These are phyloP conservation scores for Pyrgilauda ruficollis DNA, from an alignment of 2,113 vertebrate species.

Conservation along the genomic window DNA sequence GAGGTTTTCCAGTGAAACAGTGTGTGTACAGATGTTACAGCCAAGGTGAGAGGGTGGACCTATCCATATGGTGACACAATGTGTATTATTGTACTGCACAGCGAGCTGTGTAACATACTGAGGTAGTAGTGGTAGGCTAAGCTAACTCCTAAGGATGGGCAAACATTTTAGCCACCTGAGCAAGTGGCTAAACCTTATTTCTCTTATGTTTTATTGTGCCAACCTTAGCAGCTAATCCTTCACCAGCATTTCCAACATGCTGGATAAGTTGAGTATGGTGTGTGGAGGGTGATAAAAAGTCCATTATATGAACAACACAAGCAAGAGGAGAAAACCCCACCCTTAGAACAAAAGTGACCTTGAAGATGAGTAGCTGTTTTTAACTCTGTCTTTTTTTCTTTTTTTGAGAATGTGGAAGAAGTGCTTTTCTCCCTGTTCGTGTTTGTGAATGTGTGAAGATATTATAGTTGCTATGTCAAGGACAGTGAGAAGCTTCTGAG, in stretches of 20 bases:
- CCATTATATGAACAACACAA: background rate
- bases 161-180: background rate
- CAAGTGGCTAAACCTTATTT: background rate
- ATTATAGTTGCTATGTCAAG: background rate
- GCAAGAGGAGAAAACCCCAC: background rate
- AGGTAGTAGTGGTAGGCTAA: background rate
- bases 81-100: accelerated
- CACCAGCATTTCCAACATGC: background rate
- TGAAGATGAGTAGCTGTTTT: background rate
- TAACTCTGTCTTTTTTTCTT: background rate
- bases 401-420: background rate
- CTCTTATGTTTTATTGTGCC: background rate
- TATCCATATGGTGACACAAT: accelerated
- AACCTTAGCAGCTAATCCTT: background rate
- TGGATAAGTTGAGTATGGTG: background rate
- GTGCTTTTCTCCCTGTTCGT: background rate
- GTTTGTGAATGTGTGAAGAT: background rate
- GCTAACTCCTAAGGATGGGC: background rate
- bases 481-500: background rate
- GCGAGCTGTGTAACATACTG: accelerated
- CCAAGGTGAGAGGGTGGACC: accelerated
- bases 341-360: background rate
- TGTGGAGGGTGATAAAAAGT: background rate
- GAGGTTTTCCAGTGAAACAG: background rate
- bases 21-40: background rate